Evolutionary conservation across 2,888 invertebrate species (phyloP).

Genomic region (Dendrolimus houi): DNA sequence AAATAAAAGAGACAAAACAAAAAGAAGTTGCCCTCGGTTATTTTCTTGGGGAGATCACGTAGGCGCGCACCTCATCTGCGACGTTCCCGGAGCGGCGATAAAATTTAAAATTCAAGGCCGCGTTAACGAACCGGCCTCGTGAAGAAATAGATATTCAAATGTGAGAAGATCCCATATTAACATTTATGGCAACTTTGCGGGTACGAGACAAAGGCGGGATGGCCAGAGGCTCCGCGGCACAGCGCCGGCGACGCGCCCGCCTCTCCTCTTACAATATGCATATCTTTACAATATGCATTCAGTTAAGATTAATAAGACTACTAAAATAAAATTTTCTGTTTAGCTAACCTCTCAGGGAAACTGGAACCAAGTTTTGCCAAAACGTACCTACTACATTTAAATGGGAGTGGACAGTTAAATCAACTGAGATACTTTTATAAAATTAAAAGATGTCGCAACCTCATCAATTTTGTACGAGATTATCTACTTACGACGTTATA

Average conservation of each 20-base stretch:
- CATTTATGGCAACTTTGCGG: slow-evolving; percentile 77
- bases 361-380: too few species aligned
- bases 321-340: too few species aligned
- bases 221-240: slow-evolving; percentile 36
- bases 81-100: slow-evolving; percentile 65
- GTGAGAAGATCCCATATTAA: slow-evolving; percentile 75
- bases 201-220: slow-evolving; percentile 65
- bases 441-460: too few species aligned
- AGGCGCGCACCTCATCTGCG: slow-evolving; percentile 73
- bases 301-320: too few species aligned
- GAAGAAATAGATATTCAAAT: slow-evolving; percentile 77
- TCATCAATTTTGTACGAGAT: too few species aligned
- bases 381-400: too few species aligned
- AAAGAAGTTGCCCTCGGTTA: slow-evolving; percentile 56
- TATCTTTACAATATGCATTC: slow-evolving; percentile 36
- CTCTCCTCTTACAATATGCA: slow-evolving; percentile 21
- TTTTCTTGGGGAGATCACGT: slow-evolving; percentile 67
- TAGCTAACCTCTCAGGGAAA: too few species aligned
- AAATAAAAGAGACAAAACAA: slow-evolving; percentile 52
- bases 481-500: too few species aligned
- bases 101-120: slow-evolving; percentile 77
- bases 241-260: slow-evolving; percentile 14
- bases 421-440: too few species aligned
- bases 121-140: slow-evolving; percentile 75
- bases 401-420: too few species aligned